Conservation (phyloP, 1,140 invertebrate genomes). For the Bombus superbus region DNA sequence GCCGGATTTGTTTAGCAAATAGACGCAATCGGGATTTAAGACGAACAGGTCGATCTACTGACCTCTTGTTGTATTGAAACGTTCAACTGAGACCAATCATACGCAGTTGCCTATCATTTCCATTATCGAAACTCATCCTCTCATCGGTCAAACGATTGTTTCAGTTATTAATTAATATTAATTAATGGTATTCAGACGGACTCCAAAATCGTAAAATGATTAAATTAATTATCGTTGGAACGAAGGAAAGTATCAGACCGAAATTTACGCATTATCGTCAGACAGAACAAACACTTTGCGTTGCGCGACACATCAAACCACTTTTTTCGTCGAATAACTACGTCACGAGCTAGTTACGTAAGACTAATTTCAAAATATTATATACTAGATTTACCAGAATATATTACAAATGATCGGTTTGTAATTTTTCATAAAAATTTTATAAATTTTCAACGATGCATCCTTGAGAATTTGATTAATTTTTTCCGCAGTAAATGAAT, state of each 20-base stretch:
- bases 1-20: slow-evolving; percentile 40
- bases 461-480: too few species aligned
- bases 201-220: background rate
- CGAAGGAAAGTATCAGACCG: too few species aligned
- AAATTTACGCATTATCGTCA: background rate
- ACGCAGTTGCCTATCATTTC: slow-evolving; percentile 11
- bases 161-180: slow-evolving; percentile 31
- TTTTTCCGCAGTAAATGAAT: too few species aligned
- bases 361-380: too few species aligned
- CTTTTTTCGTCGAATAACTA: background rate
- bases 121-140: background rate
- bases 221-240: background rate
- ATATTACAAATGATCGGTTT: too few species aligned
- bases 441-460: too few species aligned
- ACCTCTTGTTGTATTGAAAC: slow-evolving; percentile 10
- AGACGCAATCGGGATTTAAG: background rate
- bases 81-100: slow-evolving; percentile 7
- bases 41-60: background rate
- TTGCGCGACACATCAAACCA: background rate
- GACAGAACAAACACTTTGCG: background rate
- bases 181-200: background rate
- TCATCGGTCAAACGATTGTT: too few species aligned
- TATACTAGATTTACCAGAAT: too few species aligned
- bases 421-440: too few species aligned
- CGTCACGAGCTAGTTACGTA: too few species aligned